Base-by-base conservation (phyloP, 2,888 invertebrate genomes). In the Lissonota sp. region DNA sequence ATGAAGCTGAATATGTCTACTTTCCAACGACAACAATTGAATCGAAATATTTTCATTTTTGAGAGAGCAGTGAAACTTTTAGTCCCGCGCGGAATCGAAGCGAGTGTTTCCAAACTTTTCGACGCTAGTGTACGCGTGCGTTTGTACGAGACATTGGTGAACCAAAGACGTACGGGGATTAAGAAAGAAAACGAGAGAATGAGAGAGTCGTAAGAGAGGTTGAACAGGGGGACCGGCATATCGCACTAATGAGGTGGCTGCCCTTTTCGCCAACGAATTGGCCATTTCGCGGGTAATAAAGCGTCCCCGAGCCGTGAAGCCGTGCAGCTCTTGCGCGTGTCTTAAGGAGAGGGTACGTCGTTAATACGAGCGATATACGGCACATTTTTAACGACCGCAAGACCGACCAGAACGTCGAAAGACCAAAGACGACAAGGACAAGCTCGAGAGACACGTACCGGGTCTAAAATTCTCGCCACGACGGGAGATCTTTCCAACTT, bases 251-350 rank as follows among this genome's bases (percentile, higher is more conserved):
- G 88, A 88, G 88, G 88, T 88, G 86, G 86, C 88, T 88, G 88
- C 88, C 88, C 88, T 86, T 88, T 87, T 84, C 84, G 80, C 84
- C 73, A 83, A 77, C 86, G 86, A 88, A 88, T 87, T 84, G 85
- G 84, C 87, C 86, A 88, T 88, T 86, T 87, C 86, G 87, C 88
- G 86, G 84, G 80, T 86, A 88, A 86, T 88, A 88, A 88, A 88
- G 84, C 81, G 82, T 83, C 79, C 79, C 84, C 82, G 83, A 79
- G 77, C 69, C 79, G 80, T 84, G 84, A 74, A 79, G 79, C 73
- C 76, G 78, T 79, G 74, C 64, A 79, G 79, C 71, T 71, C 12
- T n/a, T n/a, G 37, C 70, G 66, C 39, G 62, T 58, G 64, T 26
- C 26, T 26, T 26, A 14, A 78, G 77, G 72, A 79, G 55, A 49